phyloP scores from a whole-genome alignment of 1,140 invertebrate species.

The Zaprionus tsacasi region DNA sequence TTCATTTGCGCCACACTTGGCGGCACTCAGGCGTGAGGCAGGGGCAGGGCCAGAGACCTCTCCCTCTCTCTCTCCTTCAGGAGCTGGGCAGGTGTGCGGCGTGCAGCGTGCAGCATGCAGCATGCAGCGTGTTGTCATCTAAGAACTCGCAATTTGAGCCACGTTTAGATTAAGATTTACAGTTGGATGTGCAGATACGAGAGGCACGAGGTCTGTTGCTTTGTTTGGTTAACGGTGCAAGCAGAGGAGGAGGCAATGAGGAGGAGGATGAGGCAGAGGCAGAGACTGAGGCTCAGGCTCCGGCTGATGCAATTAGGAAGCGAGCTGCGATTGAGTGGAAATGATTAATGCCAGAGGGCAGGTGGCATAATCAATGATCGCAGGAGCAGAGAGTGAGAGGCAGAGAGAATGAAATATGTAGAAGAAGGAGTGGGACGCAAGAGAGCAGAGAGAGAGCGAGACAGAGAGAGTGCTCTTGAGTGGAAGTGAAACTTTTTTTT shows the following conservation, averaged over 20 bases:
- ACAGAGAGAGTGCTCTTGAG: not conserved
- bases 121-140: conserved; percentile 31
- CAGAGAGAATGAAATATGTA: not conserved
- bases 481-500: conserved; percentile 21
- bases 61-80: conserved; percentile 8
- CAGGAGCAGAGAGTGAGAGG: not conserved
- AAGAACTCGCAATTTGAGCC: conserved; percentile 63
- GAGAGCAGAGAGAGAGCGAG: not conserved
- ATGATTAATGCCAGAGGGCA: conserved; percentile 58
- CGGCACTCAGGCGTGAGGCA: conserved; percentile 46
- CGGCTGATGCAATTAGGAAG: not conserved
- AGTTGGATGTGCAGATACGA: conserved; percentile 45
- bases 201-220: conserved; percentile 32
- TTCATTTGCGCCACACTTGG: conserved; percentile 52
- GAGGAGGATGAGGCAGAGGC: not conserved
- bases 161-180: conserved; percentile 63
- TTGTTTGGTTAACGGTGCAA: conserved; percentile 54
- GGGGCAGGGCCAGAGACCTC: not conserved
- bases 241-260: not conserved
- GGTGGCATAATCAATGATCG: conserved; percentile 28
- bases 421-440: not conserved
- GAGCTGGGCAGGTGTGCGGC: conserved; percentile 50
- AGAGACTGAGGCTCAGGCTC: not conserved
- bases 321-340: conserved; percentile 53
- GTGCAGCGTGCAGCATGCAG: conserved; percentile 51